These are phyloP conservation scores for Trissolcus basalis DNA, from an alignment of 1,140 invertebrate species.

Conservation along the genomic window DNA sequence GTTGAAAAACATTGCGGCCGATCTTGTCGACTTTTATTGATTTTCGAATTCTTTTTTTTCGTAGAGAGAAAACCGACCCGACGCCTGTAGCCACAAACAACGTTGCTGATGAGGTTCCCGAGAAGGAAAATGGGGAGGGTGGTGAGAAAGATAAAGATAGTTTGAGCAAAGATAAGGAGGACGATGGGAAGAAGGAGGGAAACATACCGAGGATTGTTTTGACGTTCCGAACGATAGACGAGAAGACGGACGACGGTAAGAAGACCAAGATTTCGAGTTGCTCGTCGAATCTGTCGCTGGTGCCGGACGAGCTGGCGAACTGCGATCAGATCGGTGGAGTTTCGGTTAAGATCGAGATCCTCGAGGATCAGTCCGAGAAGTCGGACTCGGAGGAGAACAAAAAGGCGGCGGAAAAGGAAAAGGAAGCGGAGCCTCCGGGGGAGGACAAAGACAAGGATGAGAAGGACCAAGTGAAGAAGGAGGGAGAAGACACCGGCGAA, in stretches of 20 bases:
- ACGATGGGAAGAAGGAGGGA: conserved; percentile 63
- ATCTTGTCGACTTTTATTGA: too few relatives aligned
- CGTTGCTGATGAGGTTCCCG: not conserved
- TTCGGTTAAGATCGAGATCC: conserved; percentile 72
- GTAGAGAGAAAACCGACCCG: too few relatives aligned
- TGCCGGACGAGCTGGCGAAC: conserved; percentile 70
- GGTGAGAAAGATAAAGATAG: conserved; percentile 57
- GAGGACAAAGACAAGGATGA: conserved; percentile 27
- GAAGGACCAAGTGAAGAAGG: conserved; percentile 29
- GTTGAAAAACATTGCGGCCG: too few relatives aligned
- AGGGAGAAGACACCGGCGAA: conserved; percentile 47
- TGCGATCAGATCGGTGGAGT: conserved; percentile 72
- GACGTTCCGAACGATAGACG: conserved; percentile 74
- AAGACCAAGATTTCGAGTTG: conserved; percentile 74
- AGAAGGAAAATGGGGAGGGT: conserved; percentile 15
- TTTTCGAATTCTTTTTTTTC: too few relatives aligned
- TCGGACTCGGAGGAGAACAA: conserved; percentile 62
- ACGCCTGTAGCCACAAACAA: not conserved
- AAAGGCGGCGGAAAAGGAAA: conserved; percentile 35
- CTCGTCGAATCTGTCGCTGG: conserved; percentile 68
- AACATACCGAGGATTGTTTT: conserved; percentile 71
- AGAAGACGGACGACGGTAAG: conserved; percentile 72
- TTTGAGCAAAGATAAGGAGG: conserved; percentile 26
- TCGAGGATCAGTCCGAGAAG: conserved; percentile 69
- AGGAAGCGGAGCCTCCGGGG: conserved; percentile 17